These are phyloP conservation scores for Entomyzon cyanotis DNA, from an alignment of 2,113 vertebrate genomes.

Conservation along the genomic window DNA sequence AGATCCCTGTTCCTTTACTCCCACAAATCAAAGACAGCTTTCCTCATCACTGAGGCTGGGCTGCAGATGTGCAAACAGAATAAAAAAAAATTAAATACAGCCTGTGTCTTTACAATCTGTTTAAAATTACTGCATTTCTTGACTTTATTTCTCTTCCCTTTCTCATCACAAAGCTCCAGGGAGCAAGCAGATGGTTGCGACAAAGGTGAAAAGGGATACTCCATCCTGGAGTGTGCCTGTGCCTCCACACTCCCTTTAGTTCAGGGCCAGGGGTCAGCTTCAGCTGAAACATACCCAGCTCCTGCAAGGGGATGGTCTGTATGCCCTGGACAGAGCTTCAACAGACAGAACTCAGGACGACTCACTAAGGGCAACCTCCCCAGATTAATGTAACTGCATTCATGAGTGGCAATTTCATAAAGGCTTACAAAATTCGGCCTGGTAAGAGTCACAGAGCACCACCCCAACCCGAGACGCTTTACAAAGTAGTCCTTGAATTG, in stretches of 20 bases:
- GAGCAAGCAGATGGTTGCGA: background rate
- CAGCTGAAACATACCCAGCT: background rate
- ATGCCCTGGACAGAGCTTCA: background rate
- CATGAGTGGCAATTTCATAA: accelerated
- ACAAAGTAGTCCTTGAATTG: background rate
- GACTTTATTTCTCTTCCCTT: background rate
- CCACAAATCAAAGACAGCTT: background rate
- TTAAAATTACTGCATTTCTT: background rate
- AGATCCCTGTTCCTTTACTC: background rate
- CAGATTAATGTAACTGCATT: background rate
- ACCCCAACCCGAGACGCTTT: background rate
- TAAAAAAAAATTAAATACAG: background rate
- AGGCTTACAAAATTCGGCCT: background rate
- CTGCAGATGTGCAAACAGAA: accelerated
- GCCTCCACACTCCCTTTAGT: background rate
- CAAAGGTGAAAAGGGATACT: background rate
- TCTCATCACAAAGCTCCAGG: background rate
- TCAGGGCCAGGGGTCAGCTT: background rate
- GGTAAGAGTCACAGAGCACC: background rate
- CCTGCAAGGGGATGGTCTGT: background rate
- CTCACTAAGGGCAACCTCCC: background rate
- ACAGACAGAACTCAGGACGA: background rate
- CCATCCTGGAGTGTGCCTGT: background rate
- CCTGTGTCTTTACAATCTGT: background rate
- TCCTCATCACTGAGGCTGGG: background rate